phyloP scores from a whole-genome alignment of 2,113 vertebrate genomes.

The Tragelaphus buxtoni region DNA sequence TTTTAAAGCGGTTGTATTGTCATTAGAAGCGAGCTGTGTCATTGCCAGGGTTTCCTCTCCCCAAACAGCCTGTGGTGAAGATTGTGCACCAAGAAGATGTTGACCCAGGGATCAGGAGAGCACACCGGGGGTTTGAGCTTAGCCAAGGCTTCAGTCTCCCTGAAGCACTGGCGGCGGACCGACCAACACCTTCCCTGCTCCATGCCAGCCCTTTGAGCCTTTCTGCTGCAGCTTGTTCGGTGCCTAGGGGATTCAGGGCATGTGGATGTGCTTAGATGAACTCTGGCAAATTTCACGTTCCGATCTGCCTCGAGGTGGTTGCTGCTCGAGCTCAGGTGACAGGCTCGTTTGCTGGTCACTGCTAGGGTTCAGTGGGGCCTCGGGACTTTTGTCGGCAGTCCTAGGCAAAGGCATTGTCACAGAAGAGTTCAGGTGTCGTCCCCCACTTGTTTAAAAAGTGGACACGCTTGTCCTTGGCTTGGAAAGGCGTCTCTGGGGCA shows the following conservation, averaged over 20 bases:
- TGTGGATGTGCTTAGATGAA: neutral
- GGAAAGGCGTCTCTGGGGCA: rapidly evolving
- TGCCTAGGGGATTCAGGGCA: neutral
- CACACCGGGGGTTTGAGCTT: neutral
- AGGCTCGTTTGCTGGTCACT: neutral
- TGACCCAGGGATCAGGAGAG: neutral
- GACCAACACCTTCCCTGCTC: rapidly evolving
- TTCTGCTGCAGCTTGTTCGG: rapidly evolving
- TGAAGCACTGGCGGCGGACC: rapidly evolving
- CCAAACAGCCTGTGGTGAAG: neutral
- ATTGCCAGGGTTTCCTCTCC: neutral
- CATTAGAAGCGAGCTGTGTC: neutral
- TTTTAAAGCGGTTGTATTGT: neutral
- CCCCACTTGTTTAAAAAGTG: neutral
- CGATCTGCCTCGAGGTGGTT: no score
- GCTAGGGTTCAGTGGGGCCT: neutral
- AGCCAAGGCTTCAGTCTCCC: neutral
- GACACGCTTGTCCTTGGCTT: neutral
- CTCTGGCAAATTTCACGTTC: rapidly evolving
- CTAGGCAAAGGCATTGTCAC: neutral
- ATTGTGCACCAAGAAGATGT: neutral
- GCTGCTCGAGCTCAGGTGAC: neutral
- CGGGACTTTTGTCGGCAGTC: neutral
- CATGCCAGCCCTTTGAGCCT: rapidly evolving
- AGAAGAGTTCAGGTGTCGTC: rapidly evolving